Evolutionary conservation across 2,888 invertebrate genomes (phyloP), one percentile per base, ranked within the genome.

Genomic region (Myathropa florea): DNA sequence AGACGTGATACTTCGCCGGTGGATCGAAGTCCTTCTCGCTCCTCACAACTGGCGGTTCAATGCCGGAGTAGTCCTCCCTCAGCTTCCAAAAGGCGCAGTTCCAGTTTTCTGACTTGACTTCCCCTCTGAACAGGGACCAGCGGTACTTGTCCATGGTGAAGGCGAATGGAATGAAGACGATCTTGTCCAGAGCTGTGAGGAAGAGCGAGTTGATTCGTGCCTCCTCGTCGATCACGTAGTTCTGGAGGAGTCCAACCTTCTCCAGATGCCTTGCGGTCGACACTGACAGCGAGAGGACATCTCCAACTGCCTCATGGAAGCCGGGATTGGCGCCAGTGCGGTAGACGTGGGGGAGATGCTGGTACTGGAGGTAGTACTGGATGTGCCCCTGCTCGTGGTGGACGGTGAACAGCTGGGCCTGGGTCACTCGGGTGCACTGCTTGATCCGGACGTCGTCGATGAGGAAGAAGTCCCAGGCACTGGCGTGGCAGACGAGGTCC

Each of bases 391-490:
- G 94, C 91, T 95, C 95, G 89, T 95, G 95, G 87, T 95, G 95
- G 2, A 95, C 94, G 0, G 93, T 94, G 88, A 93, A 94, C 83
- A 95, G 92, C 85, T 94, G 93, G 83, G 94, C 93, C 91, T 93
- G 93, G 53, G 93, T 94, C 85, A 95, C 93, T 80, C 92, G 90
- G 7, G 95, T 94, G 91, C 95, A 95, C 93, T 95, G 95, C 93
- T 95, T 95, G 91, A 94, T 94, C 92, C 94, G 94, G 90, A 97
- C 97, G 91, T 98, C 97, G 91, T 96, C 94, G 23, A 94, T 94
- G 88, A 96, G 94, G 89, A 94, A 97, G 90, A 98, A 97, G 92
- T 98, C 97, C 96, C 97, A 97, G 71, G 98, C 97, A 0, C 97
- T 96, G 0, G 97, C 97, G 90, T 97, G 97, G 90, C 98, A 98